Conservation (phyloP, 2,113 vertebrate species). For the Leptodactylus fuscus region DNA sequence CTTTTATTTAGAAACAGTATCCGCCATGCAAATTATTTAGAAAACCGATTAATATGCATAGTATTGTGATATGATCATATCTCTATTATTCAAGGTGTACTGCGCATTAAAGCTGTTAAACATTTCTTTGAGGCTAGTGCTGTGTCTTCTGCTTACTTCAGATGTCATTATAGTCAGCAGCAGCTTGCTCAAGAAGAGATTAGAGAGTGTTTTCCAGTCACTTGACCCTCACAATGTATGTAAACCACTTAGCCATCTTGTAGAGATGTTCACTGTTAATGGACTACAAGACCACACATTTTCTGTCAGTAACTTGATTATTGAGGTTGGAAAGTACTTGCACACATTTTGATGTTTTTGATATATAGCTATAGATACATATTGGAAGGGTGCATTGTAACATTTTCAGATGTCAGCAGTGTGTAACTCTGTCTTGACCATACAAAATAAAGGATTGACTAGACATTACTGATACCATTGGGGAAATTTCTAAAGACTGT, state of each 20-base stretch:
- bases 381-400: not conserved
- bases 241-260: not conserved
- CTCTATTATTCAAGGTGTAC: too few relatives aligned
- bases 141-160: not conserved
- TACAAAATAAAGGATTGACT: too few relatives aligned
- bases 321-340: not conserved
- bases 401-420: not conserved
- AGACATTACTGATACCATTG: too few relatives aligned
- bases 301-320: not conserved
- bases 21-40: too few relatives aligned
- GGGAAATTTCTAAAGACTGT: too few relatives aligned
- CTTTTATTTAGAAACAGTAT: too few relatives aligned
- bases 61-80: too few relatives aligned
- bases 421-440: too few relatives aligned
- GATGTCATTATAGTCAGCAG: too few relatives aligned
- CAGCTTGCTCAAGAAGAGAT: not conserved
- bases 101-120: too few relatives aligned
- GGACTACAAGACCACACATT: not conserved
- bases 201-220: not conserved
- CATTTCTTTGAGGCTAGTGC: too few relatives aligned
- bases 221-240: not conserved
- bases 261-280: slow-evolving; percentile 19
- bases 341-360: not conserved
- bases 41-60: too few relatives aligned
- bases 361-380: not conserved